These are phyloP conservation scores for Caenorhabditis becei DNA, from an alignment of 2,888 invertebrate genomes.

Conservation along the genomic window DNA sequence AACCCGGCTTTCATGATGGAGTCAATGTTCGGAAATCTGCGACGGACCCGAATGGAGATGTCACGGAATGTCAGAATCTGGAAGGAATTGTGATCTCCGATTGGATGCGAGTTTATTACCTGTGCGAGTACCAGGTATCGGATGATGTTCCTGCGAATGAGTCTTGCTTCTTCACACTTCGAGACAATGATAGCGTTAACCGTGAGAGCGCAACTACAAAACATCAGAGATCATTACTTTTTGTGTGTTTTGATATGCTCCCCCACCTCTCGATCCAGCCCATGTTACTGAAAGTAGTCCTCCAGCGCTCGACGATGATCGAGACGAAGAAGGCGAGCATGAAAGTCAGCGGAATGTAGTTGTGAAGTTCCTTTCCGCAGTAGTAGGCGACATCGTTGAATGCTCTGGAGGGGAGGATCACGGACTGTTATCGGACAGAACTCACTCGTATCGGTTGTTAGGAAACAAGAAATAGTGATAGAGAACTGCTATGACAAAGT, in stretches of 20 bases:
- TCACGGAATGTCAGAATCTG: slow-evolving; percentile 76
- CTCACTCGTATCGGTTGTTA: slow-evolving; percentile 35
- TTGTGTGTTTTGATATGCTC: too few species aligned
- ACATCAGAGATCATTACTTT: neutral
- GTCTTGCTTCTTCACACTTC: slow-evolving; percentile 52
- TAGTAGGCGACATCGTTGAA: slow-evolving; percentile 65
- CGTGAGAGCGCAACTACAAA: slow-evolving; percentile 65
- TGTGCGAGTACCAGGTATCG: slow-evolving; percentile 64
- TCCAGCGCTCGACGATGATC: slow-evolving; percentile 71
- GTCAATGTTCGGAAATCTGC: slow-evolving; percentile 73
- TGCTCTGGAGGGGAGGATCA: slow-evolving; percentile 55
- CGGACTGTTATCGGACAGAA: neutral
- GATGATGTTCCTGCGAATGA: slow-evolving; percentile 65
- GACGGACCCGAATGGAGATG: slow-evolving; percentile 73
- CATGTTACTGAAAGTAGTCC: slow-evolving; percentile 64
- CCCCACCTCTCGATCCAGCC: slow-evolving; percentile 72
- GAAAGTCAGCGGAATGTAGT: slow-evolving; percentile 73
- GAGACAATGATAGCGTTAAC: slow-evolving; percentile 63
- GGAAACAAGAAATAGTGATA: slow-evolving; percentile 64
- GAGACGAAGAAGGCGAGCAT: slow-evolving; percentile 76
- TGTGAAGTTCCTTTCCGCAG: slow-evolving; percentile 63
- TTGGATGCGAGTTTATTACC: too few species aligned
- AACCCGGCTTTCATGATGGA: slow-evolving; percentile 67
- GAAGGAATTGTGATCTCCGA: too few species aligned
- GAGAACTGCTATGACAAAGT: slow-evolving; percentile 62